These are phyloP conservation scores for Malaclemys terrapin DNA, from an alignment of 2,113 vertebrate genomes.

Conservation along the genomic window DNA sequence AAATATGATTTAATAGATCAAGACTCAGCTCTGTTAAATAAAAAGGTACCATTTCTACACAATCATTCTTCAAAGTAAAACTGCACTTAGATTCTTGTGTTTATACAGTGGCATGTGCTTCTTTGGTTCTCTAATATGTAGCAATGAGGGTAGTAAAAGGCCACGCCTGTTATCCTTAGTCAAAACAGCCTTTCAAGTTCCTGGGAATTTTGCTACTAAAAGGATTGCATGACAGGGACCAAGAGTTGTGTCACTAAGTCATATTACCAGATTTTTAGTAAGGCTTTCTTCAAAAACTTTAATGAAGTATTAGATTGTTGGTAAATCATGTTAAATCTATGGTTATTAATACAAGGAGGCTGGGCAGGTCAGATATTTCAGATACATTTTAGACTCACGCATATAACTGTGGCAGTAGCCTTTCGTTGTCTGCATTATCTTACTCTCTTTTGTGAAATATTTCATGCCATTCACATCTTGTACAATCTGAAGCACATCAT, in stretches of 20 bases:
- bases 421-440: slow-evolving; percentile 23
- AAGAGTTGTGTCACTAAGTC: slow-evolving; percentile 18
- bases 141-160: not conserved
- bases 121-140: slow-evolving; percentile 26
- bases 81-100: not conserved
- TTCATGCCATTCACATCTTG: slow-evolving; percentile 26
- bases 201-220: not conserved
- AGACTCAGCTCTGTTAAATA: not conserved
- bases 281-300: slow-evolving; percentile 46
- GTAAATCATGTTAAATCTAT: slow-evolving; percentile 6
- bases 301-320: slow-evolving; percentile 28
- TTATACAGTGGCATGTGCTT: not conserved
- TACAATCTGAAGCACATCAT: slow-evolving; percentile 38
- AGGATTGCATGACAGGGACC: not conserved
- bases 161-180: not conserved
- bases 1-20: slow-evolving; percentile 11
- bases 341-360: not conserved
- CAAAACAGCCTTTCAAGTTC: slow-evolving; percentile 17
- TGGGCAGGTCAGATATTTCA: not conserved
- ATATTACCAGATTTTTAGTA: slow-evolving; percentile 23
- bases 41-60: slow-evolving; percentile 19
- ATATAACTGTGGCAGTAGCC: not conserved
- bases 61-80: not conserved
- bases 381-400: slow-evolving; percentile 7
- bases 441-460: not conserved